Evolutionary conservation across 2,797 vertebrate genomes (phyloP).

Genomic region (Coilia nasus): DNA sequence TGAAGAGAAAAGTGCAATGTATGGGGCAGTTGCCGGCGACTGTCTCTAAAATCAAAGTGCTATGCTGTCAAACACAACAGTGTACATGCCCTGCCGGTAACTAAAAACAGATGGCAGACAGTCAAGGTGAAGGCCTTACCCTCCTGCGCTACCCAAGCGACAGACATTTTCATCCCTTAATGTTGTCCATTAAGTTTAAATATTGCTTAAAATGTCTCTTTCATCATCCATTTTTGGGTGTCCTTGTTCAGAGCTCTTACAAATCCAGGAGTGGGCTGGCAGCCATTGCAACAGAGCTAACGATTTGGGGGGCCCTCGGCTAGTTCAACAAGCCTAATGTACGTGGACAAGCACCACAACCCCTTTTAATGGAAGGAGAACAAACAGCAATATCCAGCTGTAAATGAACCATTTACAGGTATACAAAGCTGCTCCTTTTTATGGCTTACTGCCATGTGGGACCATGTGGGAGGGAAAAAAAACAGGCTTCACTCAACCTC

Average conservation of each 20-base stretch:
- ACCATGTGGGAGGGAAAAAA: slow-evolving; percentile 40
- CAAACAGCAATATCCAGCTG: slow-evolving; percentile 33
- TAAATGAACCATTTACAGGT: slow-evolving; percentile 26
- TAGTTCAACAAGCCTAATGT: slow-evolving; percentile 16
- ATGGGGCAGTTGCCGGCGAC: slow-evolving; percentile 55
- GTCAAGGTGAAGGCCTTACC: slow-evolving; percentile 70
- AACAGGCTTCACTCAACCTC: slow-evolving; percentile 67
- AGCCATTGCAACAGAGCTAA: background rate
- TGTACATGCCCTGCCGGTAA: slow-evolving; percentile 74
- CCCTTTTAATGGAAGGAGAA: slow-evolving; percentile 7
- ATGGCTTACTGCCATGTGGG: slow-evolving; percentile 33
- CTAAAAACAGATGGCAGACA: slow-evolving; percentile 77
- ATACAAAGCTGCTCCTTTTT: slow-evolving; percentile 35
- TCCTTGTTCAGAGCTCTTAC: background rate
- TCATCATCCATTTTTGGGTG: background rate
- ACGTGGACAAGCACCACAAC: slow-evolving; percentile 19
- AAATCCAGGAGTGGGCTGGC: background rate
- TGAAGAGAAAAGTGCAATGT: background rate
- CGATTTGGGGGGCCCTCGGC: background rate
- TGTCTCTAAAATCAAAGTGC: slow-evolving; percentile 68
- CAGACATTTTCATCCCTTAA: slow-evolving; percentile 40
- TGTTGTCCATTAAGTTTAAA: slow-evolving; percentile 10
- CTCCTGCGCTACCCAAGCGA: slow-evolving; percentile 57
- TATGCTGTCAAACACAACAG: slow-evolving; percentile 72
- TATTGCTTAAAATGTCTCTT: background rate